Evolutionary conservation across 2,113 vertebrate genomes (phyloP).

Genomic region (Ellobius talpinus): DNA sequence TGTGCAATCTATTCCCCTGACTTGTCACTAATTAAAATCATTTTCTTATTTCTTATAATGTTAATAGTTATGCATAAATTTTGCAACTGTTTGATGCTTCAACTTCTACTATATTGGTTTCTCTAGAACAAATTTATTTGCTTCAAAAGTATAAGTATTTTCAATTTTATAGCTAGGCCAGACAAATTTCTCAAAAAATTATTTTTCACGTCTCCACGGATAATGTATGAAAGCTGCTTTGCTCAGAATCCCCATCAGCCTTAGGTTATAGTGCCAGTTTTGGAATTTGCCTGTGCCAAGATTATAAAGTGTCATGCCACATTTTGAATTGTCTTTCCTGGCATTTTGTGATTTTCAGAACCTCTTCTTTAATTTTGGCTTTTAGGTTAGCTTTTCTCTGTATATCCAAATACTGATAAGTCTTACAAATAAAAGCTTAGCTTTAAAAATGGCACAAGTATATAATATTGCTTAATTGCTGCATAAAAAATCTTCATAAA

Average conservation of each 20-base stretch:
- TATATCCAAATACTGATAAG: not conserved
- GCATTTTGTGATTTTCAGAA: not conserved
- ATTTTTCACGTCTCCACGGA: not conserved
- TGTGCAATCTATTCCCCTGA: not conserved
- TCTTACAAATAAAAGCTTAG: not conserved
- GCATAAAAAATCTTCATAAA: not conserved
- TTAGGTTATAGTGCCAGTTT: not conserved
- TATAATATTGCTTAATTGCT: not conserved
- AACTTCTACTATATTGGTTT: conserved; percentile 14
- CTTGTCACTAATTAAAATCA: not conserved
- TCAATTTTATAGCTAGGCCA: conserved; percentile 51
- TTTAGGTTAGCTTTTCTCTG: conserved; percentile 29
- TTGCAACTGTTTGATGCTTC: conserved; percentile 17
- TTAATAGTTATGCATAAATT: not conserved
- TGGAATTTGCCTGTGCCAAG: not conserved
- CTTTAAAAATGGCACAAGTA: not conserved
- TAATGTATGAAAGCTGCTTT: not conserved
- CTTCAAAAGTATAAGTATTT: conserved; percentile 50
- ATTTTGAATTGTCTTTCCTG: conserved; percentile 14
- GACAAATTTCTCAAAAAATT: not conserved
- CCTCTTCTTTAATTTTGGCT: conserved; percentile 31
- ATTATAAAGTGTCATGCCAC: not conserved
- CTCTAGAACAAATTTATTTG: not conserved
- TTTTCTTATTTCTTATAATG: conserved; percentile 40
- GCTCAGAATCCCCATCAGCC: not conserved